A percentile compares a stretch with the other conserved stretches of the same genome.
These are phyloP conservation scores for Sminthopsis crassicaudata DNA, from an alignment of 2,113 vertebrate genomes.

Conservation along the genomic window DNA sequence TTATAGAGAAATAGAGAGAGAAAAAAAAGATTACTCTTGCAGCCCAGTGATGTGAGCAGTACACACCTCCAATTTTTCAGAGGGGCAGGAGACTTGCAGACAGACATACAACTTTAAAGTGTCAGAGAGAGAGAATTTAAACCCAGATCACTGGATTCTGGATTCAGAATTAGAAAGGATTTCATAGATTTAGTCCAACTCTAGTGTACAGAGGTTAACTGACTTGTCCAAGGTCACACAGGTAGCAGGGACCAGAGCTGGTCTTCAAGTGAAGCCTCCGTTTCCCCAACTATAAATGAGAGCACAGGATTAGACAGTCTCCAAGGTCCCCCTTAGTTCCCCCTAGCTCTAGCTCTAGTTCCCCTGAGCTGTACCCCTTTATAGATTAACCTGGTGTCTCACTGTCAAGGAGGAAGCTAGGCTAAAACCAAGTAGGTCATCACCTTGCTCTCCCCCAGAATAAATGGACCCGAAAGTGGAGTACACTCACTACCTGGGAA, in stretches of 20 bases:
- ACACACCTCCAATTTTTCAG: background rate
- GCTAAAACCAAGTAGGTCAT: background rate
- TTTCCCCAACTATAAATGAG: background rate
- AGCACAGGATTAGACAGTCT: background rate
- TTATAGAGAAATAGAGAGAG: background rate
- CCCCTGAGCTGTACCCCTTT: conserved; percentile 14
- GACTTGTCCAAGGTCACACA: background rate
- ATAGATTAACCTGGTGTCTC: conserved; percentile 36
- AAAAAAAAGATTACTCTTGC: background rate
- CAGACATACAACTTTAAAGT: background rate
- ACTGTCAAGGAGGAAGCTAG: conserved; percentile 43
- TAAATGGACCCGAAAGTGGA: background rate
- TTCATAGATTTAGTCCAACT: background rate
- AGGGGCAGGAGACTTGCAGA: background rate
- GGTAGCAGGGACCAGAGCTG: background rate
- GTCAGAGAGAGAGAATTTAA: background rate
- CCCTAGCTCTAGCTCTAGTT: background rate
- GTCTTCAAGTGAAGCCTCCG: background rate
- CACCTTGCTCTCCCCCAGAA: background rate
- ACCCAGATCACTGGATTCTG: background rate
- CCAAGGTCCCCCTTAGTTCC: background rate
- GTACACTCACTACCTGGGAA: conserved; percentile 24
- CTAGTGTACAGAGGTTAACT: background rate
- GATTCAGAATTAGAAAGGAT: background rate
- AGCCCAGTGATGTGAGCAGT: background rate